These are phyloP conservation scores for Geotrupes spiniger DNA, from an alignment of 2,888 invertebrate genomes.

Conservation along the genomic window DNA sequence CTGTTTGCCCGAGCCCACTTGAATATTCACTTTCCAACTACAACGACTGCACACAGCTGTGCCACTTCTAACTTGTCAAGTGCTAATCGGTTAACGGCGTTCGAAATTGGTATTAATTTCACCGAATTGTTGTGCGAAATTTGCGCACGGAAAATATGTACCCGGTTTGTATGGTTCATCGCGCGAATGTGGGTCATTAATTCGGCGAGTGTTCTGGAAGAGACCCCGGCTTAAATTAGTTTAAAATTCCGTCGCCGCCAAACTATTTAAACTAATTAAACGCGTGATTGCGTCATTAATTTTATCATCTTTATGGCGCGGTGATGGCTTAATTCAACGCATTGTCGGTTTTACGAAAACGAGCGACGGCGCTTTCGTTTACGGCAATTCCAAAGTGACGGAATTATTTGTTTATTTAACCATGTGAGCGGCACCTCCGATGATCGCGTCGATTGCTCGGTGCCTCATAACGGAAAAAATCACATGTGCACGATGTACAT, in stretches of 20 bases:
- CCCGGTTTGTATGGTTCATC: slow-evolving; percentile 20
- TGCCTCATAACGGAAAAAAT: no score
- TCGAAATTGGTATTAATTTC: no score
- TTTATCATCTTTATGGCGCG: slow-evolving; percentile 12
- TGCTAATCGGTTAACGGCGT: no score
- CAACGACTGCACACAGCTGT: slow-evolving; percentile 17
- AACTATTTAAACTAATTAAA: slow-evolving; percentile 33
- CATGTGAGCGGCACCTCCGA: no score
- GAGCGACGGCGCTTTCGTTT: no score
- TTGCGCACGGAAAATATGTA: no score
- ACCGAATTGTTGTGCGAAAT: no score
- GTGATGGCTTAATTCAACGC: background rate
- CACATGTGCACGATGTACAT: no score
- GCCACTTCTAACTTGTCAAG: slow-evolving; percentile 2
- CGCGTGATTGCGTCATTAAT: slow-evolving; percentile 33
- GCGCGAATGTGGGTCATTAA: slow-evolving; percentile 6
- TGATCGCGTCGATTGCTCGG: no score
- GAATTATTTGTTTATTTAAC: no score
- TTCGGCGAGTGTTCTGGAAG: slow-evolving; percentile 1
- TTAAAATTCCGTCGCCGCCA: slow-evolving; percentile 29
- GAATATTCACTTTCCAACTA: slow-evolving; percentile 16
- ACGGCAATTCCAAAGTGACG: no score
- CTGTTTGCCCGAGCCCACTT: slow-evolving; percentile 18
- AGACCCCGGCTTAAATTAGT: slow-evolving; percentile 25
- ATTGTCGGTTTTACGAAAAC: background rate